Conservation (phyloP, 2,888 invertebrate species). For the Lacanobia wlatinum region DNA sequence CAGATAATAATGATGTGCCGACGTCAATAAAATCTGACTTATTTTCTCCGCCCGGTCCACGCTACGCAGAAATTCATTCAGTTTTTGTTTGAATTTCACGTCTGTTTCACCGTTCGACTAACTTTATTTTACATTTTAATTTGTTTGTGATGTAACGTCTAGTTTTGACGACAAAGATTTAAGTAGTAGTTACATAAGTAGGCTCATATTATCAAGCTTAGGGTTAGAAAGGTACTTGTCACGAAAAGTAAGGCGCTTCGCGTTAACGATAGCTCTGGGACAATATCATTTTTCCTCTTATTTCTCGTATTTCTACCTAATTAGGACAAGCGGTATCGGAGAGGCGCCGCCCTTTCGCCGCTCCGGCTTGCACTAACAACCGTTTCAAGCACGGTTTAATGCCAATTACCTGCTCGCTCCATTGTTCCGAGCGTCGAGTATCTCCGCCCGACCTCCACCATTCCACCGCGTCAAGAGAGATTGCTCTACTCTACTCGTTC, state of each 20-base stretch:
- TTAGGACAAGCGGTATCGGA: constrained; percentile 73
- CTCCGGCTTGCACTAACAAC: constrained; percentile 78
- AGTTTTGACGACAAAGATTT: constrained; percentile 6
- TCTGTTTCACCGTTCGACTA: constrained; percentile 38
- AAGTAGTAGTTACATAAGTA: not conserved
- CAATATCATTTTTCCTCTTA: constrained; percentile 69
- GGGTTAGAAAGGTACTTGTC: not conserved
- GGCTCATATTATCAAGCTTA: not conserved
- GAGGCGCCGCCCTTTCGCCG: constrained; percentile 64
- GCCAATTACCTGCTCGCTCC: constrained; percentile 83
- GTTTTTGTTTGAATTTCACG: constrained; percentile 45
- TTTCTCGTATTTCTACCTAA: constrained; percentile 82
- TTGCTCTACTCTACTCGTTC: constrained; percentile 67
- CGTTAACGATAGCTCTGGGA: constrained; percentile 55
- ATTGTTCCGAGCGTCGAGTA: constrained; percentile 82
- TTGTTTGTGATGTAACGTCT: constrained; percentile 7
- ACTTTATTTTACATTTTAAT: constrained; percentile 29
- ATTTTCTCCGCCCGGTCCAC: constrained; percentile 57
- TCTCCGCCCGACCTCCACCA: constrained; percentile 65
- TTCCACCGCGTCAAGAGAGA: constrained; percentile 68
- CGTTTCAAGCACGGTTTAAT: constrained; percentile 81
- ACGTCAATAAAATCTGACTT: constrained; percentile 76
- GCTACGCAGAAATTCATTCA: constrained; percentile 49
- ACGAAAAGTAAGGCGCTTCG: constrained; percentile 39
- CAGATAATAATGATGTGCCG: constrained; percentile 83